Percentiles rank a stretch among this genome's conserved stretches.
These are phyloP conservation scores for Parazoanthus darwini DNA, from an alignment of 92 coral and sea anemone species.

Conservation along the genomic window DNA sequence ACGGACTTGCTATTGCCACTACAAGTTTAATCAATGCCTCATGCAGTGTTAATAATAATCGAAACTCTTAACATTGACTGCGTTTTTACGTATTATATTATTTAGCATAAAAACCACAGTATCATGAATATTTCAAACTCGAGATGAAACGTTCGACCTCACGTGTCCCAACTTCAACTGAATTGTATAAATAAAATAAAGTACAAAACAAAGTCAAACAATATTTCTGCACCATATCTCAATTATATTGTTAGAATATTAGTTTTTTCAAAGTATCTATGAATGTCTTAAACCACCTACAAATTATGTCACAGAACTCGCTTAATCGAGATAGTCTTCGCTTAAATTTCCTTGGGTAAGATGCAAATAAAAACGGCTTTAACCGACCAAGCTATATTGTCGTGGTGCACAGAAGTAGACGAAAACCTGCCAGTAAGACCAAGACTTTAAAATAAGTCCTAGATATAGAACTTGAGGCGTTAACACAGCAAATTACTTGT, in stretches of 20 bases:
- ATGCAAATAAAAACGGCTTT: not conserved
- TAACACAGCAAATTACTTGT: not conserved
- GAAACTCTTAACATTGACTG: not conserved
- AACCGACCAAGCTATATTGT: not conserved
- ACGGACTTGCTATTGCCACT: not conserved
- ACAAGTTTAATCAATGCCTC: not conserved
- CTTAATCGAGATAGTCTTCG: not conserved
- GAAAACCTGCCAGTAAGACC: not conserved
- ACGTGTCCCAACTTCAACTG: not conserved
- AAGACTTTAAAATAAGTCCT: not conserved
- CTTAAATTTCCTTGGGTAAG: no score
- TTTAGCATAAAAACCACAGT: no score
- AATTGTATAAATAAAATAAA: not conserved
- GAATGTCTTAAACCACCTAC: not conserved
- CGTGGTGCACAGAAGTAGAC: not conserved
- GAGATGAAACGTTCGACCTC: not conserved
- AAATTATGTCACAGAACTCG: not conserved
- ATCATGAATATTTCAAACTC: not conserved
- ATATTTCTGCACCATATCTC: not conserved
- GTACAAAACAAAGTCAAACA: not conserved
- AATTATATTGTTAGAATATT: not conserved
- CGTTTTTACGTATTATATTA: no score
- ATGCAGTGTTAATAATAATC: not conserved
- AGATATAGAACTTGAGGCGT: not conserved
- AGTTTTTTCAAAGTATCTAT: not conserved